Evolutionary conservation across 2,888 invertebrate genomes (phyloP).

Genomic region (Synergus gifuensis): DNA sequence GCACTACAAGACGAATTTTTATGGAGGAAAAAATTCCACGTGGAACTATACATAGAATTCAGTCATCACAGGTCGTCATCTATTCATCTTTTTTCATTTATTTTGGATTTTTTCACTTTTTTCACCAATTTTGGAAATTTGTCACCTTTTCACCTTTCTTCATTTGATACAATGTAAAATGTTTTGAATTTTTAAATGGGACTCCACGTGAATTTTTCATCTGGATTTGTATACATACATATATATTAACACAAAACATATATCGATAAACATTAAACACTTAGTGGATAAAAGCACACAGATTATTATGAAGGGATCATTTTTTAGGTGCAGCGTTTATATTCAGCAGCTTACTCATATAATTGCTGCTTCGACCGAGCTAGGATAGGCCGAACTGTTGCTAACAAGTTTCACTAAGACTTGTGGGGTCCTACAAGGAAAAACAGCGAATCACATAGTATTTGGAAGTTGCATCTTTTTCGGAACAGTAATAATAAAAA

Average conservation of each 20-base stretch:
- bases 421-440: slow-evolving; percentile 32
- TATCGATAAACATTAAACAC: not conserved
- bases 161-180: too few relatives aligned
- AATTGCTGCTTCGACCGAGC: slow-evolving; percentile 28
- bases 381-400: slow-evolving; percentile 16
- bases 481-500: not conserved
- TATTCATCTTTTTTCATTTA: too few relatives aligned
- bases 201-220: too few relatives aligned
- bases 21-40: not conserved
- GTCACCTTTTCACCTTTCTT: too few relatives aligned
- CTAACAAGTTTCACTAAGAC: slow-evolving; percentile 34
- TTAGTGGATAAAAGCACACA: slow-evolving; percentile 14
- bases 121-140: too few relatives aligned
- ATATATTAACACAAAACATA: not conserved
- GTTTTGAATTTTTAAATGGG: too few relatives aligned
- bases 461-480: not conserved
- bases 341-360: slow-evolving; percentile 35
- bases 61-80: too few relatives aligned
- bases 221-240: too few relatives aligned
- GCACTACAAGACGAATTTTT: slow-evolving; percentile 7
- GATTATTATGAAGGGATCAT: not conserved
- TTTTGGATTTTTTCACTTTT: too few relatives aligned
- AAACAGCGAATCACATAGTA: slow-evolving; percentile 25
- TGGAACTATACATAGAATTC: not conserved
- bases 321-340: slow-evolving; percentile 1